Conservation (phyloP, 2,888 invertebrate genomes). For the Dryadula phaetusa region DNA sequence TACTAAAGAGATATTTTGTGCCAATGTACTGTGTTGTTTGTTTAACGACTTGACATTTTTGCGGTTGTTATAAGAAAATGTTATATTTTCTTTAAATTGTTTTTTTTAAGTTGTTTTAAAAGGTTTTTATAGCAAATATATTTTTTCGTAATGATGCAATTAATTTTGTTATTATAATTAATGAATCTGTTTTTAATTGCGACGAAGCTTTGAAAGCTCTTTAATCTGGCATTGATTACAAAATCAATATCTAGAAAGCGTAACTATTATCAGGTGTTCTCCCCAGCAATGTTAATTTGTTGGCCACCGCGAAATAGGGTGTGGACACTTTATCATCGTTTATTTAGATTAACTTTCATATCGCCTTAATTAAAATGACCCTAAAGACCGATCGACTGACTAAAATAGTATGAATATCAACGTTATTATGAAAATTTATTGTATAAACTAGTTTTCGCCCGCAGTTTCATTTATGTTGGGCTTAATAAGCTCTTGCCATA, state of each 20-base stretch:
- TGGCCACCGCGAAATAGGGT: slow-evolving; percentile 56
- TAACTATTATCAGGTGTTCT: slow-evolving; percentile 71
- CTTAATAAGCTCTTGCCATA: background rate
- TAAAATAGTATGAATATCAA: slow-evolving; percentile 33
- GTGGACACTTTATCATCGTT: slow-evolving; percentile 64
- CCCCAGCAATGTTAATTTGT: slow-evolving; percentile 68
- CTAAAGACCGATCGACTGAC: slow-evolving; percentile 45
- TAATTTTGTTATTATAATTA: slow-evolving; percentile 49
- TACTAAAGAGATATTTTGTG: slow-evolving; percentile 63
- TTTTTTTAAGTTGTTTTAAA: background rate
- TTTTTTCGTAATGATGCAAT: background rate
- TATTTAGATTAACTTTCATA: slow-evolving; percentile 60
- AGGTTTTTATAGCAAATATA: background rate
- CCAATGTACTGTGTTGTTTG: slow-evolving; percentile 56
- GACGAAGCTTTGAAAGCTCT: slow-evolving; percentile 53
- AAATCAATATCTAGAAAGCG: slow-evolving; percentile 69
- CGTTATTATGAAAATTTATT: slow-evolving; percentile 30
- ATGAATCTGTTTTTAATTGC: slow-evolving; percentile 63
- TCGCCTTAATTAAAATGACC: slow-evolving; percentile 52
- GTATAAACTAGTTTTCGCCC: background rate
- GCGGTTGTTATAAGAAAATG: background rate
- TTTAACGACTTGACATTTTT: slow-evolving; percentile 60
- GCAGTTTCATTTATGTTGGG: background rate
- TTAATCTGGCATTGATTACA: slow-evolving; percentile 77
- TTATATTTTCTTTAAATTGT: background rate